A percentile compares a stretch with the other conserved stretches of the same genome.
phyloP scores from a whole-genome alignment of 2,888 invertebrate genomes.

The Amiota minor region DNA sequence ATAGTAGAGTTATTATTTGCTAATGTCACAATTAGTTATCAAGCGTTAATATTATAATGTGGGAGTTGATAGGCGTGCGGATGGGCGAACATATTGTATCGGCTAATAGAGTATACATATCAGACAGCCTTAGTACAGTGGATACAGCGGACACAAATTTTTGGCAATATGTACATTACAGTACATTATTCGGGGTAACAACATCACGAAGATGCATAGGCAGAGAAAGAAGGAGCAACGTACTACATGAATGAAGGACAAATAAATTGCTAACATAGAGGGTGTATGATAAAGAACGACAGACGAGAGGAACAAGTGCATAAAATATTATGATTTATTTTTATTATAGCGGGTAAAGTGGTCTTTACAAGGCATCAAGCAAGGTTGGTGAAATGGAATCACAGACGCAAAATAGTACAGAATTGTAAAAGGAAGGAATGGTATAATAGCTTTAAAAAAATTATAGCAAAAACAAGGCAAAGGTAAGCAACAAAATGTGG shows the following conservation, averaged over 20 bases:
- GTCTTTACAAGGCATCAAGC: slow-evolving; percentile 70
- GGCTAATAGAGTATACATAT: too few species aligned
- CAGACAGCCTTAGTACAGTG: too few species aligned
- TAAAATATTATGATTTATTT: slow-evolving; percentile 73
- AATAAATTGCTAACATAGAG: slow-evolving; percentile 6
- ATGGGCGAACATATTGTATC: too few species aligned
- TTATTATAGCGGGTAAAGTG: slow-evolving; percentile 72
- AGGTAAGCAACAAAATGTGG: too few species aligned
- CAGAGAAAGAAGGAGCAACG: slow-evolving; percentile 35
- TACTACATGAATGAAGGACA: slow-evolving; percentile 35
- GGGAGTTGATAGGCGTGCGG: too few species aligned
- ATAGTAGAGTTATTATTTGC: too few species aligned
- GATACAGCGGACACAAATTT: slow-evolving; percentile 53
- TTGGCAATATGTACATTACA: slow-evolving; percentile 67
- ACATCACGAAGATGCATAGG: slow-evolving; percentile 49
- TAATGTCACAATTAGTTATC: too few species aligned
- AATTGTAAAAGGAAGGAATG: too few species aligned
- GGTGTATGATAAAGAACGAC: slow-evolving; percentile 25
- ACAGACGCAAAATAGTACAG: not conserved
- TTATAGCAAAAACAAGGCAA: too few species aligned
- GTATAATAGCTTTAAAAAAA: too few species aligned
- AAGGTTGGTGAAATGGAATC: not conserved
- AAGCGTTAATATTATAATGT: too few species aligned
- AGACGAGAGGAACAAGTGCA: slow-evolving; percentile 47
- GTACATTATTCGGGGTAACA: slow-evolving; percentile 73